phyloP scores from a whole-genome alignment of 2,888 invertebrate species.

The Scaeva pyrastri region DNA sequence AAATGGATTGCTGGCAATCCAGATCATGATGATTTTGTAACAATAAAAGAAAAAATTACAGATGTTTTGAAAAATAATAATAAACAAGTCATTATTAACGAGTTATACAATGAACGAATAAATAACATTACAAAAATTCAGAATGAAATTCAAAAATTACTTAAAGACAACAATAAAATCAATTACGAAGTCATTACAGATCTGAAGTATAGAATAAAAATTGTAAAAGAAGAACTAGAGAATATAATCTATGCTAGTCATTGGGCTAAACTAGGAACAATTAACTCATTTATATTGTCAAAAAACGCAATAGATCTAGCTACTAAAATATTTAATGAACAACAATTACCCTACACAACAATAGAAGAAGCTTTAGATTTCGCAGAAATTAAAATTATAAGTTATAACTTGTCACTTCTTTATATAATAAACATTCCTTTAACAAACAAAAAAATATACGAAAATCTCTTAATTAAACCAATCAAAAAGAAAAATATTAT shows the following conservation, averaged over 20 bases:
- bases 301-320: slow-evolving; percentile 47
- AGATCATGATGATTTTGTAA: slow-evolving; percentile 35
- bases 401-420: slow-evolving; percentile 20
- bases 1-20: slow-evolving; percentile 21
- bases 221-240: slow-evolving; percentile 38
- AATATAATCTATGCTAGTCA: slow-evolving; percentile 48
- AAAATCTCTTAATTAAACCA: slow-evolving; percentile 41
- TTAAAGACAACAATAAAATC: slow-evolving; percentile 15
- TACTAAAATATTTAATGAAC: slow-evolving; percentile 32
- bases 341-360: slow-evolving; percentile 40
- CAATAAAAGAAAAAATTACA: slow-evolving; percentile 46
- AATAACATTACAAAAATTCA: slow-evolving; percentile 40
- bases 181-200: slow-evolving; percentile 16
- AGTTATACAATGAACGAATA: slow-evolving; percentile 27
- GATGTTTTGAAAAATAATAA: slow-evolving; percentile 34
- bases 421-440: slow-evolving; percentile 58
- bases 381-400: slow-evolving; percentile 37
- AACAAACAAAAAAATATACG: slow-evolving; percentile 39
- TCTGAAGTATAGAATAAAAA: slow-evolving; percentile 20
- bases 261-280: slow-evolving; percentile 53
- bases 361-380: slow-evolving; percentile 58
- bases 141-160: slow-evolving; percentile 26
- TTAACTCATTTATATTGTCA: slow-evolving; percentile 53
- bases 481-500: slow-evolving; percentile 43
- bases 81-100: slow-evolving; percentile 38